Evolutionary conservation across 2,113 vertebrate genomes (phyloP), one percentile per base, ranked within the genome.

Genomic region (Brachionichthys hirsutus): DNA sequence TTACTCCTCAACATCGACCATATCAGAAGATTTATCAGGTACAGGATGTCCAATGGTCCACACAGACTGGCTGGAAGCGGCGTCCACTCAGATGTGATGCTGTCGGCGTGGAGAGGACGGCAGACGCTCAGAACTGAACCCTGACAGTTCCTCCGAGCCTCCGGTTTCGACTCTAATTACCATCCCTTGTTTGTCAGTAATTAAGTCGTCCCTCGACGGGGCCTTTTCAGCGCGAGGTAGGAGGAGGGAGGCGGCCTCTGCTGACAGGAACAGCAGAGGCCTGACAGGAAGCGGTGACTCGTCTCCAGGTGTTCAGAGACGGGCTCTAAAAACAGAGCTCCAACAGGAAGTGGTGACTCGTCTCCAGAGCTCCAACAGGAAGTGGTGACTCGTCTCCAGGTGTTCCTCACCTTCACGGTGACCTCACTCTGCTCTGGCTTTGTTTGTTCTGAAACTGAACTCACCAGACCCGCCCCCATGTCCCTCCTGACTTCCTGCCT

Each of bases 51-150:
- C n/a, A n/a, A n/a, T n/a, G n/a, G n/a, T n/a, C n/a, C n/a, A n/a
- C n/a, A n/a, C n/a, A n/a, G n/a, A n/a, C n/a, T n/a, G n/a, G 65
- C 74, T 57, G 58, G 65, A 62, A 70, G 68, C 73, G n/a, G n/a
- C n/a, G n/a, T n/a, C n/a, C 70, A 22, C 45, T 67, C 51, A 55
- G 67, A 82, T 64, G 70, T 62, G 71, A 48, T 38, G 55, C 64
- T 81, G 63, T 70, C 65, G 69, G 40, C 82, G 86, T 81, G 40
- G 80, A 66, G 88, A 89, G 60, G 53, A 67, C 67, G 62, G 64
- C 72, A 90, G 88, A 86, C 83, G 78, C 79, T 85, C n/a, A n/a
- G n/a, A n/a, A 83, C 87, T 90, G 90, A 91, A 91, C 90, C 89
- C 86, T 80, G 87, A 87, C 88, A 88, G 82, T 84, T 89, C 76